phyloP scores from a whole-genome alignment of 2,888 invertebrate genomes.

The Theretra japonica region DNA sequence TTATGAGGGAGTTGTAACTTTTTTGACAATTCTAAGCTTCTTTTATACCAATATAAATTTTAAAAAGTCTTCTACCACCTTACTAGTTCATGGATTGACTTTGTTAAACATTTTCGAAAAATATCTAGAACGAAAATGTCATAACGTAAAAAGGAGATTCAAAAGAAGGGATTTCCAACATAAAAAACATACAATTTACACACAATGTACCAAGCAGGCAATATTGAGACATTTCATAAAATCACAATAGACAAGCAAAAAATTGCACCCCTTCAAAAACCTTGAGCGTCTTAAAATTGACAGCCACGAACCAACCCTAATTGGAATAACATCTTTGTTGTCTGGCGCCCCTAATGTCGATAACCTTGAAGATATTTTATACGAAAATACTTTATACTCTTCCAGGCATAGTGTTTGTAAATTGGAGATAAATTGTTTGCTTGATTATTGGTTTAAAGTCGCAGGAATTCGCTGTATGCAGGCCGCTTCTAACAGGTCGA shows the following conservation, averaged over 20 bases:
- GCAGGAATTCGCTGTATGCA: too few relatives aligned
- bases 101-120: too few relatives aligned
- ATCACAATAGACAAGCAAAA: constrained; percentile 1
- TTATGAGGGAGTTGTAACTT: too few relatives aligned
- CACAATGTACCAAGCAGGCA: neutral
- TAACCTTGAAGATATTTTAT: neutral
- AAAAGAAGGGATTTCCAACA: too few relatives aligned
- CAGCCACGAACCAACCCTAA: neutral
- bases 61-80: too few relatives aligned
- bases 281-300: constrained; percentile 4
- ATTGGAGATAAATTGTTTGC: neutral
- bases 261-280: neutral
- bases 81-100: too few relatives aligned
- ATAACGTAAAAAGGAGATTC: too few relatives aligned
- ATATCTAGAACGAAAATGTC: too few relatives aligned
- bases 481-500: too few relatives aligned
- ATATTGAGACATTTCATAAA: neutral
- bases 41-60: too few relatives aligned
- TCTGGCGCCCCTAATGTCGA: neutral
- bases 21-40: too few relatives aligned
- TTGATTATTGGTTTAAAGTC: too few relatives aligned
- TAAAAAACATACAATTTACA: neutral
- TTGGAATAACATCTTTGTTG: neutral
- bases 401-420: neutral
- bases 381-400: neutral